Base-by-base conservation (phyloP, 2,888 invertebrate species). In the Tortricodes alternella region DNA sequence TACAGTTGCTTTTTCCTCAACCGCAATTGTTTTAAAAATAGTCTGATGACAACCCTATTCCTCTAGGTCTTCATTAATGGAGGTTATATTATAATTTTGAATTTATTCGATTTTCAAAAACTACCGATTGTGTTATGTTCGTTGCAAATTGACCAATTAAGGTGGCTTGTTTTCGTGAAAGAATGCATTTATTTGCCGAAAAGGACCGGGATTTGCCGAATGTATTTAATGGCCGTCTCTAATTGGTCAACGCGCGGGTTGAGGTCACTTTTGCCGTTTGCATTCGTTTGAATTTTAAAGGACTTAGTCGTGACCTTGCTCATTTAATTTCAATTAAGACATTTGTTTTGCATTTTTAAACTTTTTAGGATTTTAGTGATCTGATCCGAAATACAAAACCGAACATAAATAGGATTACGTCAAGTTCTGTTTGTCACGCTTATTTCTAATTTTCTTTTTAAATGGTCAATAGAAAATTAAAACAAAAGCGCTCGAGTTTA, bases 141-240 rank as follows among this genome's bases (percentile, higher is more conserved):
- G 71, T 68, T 76, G 83, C 80, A 81, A 85, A 83, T 86, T 82
- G 83, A 80, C 78, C 80, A 75, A 80, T 80, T 79, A 74, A 83
- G 82, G 77, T 74, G 74, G 74, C 73, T 78, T 68, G 80, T 78
- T 82, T 83, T 80, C 84, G 88, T 85, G 85, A 82, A 80, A 70
- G 85, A 87, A 87, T 88, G 88, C 85, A 75, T 44, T 44, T 44
- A 44, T 44, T 27, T 75, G 73, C 71, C 76, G 76, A 78, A 82
- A 80, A 75, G 68, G 74, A 71, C 66, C 73, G 71, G 65, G 70
- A 63, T 72, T 73, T 71, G 73, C 70, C 78, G 72, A 82, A 78
- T 64, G 70, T 57, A 78, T 84, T 83, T 86, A 86, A 86, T 85
- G 80, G 80, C 71, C 83, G 84, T 82, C 74, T 80, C 89, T 85